Percentiles rank a stretch among this genome's conserved stretches.
phyloP scores from a whole-genome alignment of 2,113 vertebrate species.

The Microtus richardsoni region DNA sequence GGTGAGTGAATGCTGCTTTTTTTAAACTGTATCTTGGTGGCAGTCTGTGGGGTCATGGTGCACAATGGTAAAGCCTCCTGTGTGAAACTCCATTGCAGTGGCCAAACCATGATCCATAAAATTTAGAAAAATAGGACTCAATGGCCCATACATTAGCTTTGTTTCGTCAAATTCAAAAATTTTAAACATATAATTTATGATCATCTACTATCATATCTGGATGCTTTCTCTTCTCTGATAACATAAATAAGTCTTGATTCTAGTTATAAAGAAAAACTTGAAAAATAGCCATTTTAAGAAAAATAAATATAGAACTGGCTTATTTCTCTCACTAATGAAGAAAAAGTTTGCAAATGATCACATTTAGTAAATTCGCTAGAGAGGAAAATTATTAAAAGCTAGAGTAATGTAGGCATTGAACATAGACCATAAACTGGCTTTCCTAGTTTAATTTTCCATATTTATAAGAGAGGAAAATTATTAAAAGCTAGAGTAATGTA shows the following conservation, averaged over 20 bases:
- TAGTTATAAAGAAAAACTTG: constrained; percentile 34
- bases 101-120: neutral
- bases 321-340: constrained; percentile 67
- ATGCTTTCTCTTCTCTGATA: constrained; percentile 36
- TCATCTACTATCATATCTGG: constrained; percentile 16
- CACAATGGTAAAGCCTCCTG: accelerated
- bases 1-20: neutral
- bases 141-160: neutral
- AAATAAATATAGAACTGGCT: constrained; percentile 41
- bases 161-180: constrained; percentile 18
- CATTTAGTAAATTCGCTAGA: constrained; percentile 49
- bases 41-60: neutral
- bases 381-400: constrained; percentile 3
- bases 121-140: neutral
- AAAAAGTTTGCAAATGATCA: constrained; percentile 41
- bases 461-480: constrained; percentile 9
- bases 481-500: neutral
- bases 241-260: constrained; percentile 55
- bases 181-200: neutral
- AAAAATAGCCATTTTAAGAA: constrained; percentile 67
- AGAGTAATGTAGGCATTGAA: neutral
- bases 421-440: neutral
- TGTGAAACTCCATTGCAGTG: neutral
- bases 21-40: neutral
- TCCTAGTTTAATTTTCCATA: constrained; percentile 57